Evolutionary conservation across 2,888 invertebrate genomes (phyloP).

Genomic region (Crioceris asparagi): DNA sequence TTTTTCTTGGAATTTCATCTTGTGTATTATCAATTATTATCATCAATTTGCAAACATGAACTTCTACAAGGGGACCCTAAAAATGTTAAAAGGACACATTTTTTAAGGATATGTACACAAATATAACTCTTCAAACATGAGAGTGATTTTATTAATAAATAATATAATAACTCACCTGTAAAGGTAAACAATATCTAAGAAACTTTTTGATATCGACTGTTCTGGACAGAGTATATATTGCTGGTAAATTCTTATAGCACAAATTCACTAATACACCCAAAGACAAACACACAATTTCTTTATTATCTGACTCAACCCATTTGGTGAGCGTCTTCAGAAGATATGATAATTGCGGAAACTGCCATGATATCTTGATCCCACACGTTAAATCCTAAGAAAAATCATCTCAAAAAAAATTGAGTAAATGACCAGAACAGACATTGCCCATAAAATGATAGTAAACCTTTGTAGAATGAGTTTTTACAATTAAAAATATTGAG

Average conservation of each 20-base stretch:
- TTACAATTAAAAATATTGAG: too few species aligned
- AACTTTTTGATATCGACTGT: slow-evolving; percentile 61
- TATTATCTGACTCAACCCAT: slow-evolving; percentile 49
- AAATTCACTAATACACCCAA: slow-evolving; percentile 67
- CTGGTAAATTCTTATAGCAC: slow-evolving; percentile 67
- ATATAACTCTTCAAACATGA: not conserved
- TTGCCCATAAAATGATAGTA: not conserved
- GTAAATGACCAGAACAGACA: not conserved
- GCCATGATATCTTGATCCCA: slow-evolving; percentile 70
- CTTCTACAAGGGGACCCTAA: slow-evolving; percentile 37
- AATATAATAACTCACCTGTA: slow-evolving; percentile 50
- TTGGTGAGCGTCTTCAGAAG: slow-evolving; percentile 57
- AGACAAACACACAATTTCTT: slow-evolving; percentile 42
- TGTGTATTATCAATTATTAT: slow-evolving; percentile 43
- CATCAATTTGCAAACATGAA: slow-evolving; percentile 45
- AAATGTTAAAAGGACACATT: slow-evolving; percentile 10
- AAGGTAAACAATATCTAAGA: slow-evolving; percentile 48
- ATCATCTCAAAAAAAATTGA: not conserved
- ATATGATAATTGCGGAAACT: slow-evolving; percentile 61
- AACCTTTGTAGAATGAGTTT: too few species aligned
- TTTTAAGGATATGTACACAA: not conserved
- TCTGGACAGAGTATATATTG: slow-evolving; percentile 60
- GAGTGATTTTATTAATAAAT: not conserved
- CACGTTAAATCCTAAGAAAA: slow-evolving; percentile 60
- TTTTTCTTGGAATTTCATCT: slow-evolving; percentile 40